Evolutionary conservation across 2,888 invertebrate species (phyloP), one percentile per base, ranked within the genome.

Genomic region (Amblyjoppa fuscipennis): DNA sequence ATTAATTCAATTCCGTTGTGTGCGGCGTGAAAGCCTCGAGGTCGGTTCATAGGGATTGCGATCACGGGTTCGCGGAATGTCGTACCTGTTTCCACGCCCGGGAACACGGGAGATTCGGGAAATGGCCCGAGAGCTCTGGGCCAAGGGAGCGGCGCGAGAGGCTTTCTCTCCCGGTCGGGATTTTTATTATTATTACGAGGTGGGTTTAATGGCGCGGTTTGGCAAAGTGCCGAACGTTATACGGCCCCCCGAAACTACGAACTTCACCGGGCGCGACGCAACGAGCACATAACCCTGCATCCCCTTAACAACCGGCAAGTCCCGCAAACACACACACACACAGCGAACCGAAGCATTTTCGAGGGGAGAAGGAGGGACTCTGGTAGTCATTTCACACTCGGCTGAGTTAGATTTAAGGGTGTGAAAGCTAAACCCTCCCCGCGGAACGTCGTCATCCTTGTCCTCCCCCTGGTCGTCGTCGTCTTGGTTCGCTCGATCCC

Each of bases 371-470:
- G 31, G 28, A 31, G 81, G 28, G 28, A 31, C 74, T 56, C 38
- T 31, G 38, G 74, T 74, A 87, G 87, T 85, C 85, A 87, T 88
- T 88, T 88, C 88, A 88, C 88, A 87, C 86, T 88, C 64, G 88
- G 82, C 87, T 88, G 87, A 80, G 69, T 85, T 83, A 83, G 83
- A 88, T 88, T 88, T 88, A 80, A 87, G 87, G 87, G 86, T 84
- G 81, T 81, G 86, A 84, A 81, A 84, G 77, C 78, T 53, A 85
- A 85, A 51, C 75, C 70, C 81, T 20, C 61, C 51, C 59, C 59
- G 38, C 76, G 61, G 45, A 38, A 83, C 73, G 56, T 71, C 71
- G 66, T 70, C 82, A 53, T 78, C 73, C 59, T 82, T 53, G 69
- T 79, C 71, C 56, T 34, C 41, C 16, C 49, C 73, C 71, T 59